Conservation (phyloP, 1,140 invertebrate species). For the Drosophila kanapiae region DNA sequence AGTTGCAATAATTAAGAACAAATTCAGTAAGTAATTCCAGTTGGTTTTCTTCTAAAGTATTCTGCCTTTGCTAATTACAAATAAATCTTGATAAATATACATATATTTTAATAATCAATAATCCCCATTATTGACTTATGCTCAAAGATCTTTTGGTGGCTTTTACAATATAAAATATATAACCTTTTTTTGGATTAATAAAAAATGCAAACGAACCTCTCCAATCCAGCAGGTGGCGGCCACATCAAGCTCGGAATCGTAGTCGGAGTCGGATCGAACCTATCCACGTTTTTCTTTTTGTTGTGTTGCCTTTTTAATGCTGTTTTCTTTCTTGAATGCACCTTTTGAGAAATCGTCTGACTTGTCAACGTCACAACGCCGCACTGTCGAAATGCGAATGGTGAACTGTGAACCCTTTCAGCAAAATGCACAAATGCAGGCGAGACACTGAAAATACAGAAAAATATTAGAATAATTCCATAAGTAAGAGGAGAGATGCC, state of each 20-base stretch:
- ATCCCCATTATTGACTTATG: no score
- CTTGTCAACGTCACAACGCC: conserved; percentile 64
- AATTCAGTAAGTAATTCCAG: no score
- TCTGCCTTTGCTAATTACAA: no score
- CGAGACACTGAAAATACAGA: conserved; percentile 1
- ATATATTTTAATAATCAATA: no score
- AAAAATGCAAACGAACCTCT: background rate
- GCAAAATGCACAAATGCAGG: conserved; percentile 12
- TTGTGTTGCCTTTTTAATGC: conserved; percentile 15
- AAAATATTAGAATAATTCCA: no score
- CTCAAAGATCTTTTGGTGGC: background rate
- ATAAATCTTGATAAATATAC: no score
- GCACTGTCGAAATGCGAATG: conserved; percentile 14
- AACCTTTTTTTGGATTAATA: background rate
- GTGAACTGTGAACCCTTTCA: conserved; percentile 42
- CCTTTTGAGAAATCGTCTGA: conserved; percentile 69
- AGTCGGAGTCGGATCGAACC: background rate
- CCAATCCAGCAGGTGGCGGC: conserved; percentile 2
- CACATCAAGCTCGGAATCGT: background rate
- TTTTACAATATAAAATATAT: background rate
- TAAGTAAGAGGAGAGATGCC: no score
- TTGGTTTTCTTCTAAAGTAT: no score
- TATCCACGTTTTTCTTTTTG: background rate
- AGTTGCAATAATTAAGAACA: no score
- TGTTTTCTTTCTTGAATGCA: conserved; percentile 25